phyloP scores from a whole-genome alignment of 2,797 vertebrate species.

The Dermochelys coriacea region DNA sequence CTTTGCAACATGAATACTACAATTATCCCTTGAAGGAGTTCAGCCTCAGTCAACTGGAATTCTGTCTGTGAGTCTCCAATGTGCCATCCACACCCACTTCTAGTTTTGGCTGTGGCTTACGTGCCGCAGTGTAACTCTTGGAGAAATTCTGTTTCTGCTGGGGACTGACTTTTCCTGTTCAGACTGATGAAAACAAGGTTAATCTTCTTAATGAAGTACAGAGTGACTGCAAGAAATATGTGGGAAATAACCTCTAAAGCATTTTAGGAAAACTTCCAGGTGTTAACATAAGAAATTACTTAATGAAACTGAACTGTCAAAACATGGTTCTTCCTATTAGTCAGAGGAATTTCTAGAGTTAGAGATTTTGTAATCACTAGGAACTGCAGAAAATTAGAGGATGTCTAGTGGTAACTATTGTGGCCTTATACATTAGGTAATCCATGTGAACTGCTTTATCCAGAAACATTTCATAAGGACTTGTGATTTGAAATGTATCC shows the following conservation, averaged over 20 bases:
- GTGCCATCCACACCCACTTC: neutral
- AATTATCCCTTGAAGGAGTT: neutral
- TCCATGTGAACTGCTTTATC: slow-evolving; percentile 34
- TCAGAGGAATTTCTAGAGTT: neutral
- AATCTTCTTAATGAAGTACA: slow-evolving; percentile 1
- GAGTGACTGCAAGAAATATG: neutral
- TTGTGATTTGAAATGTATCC: slow-evolving; percentile 49
- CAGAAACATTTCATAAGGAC: neutral
- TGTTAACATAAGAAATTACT: neutral
- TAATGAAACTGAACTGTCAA: neutral
- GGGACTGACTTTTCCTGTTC: neutral
- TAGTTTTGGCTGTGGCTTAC: neutral
- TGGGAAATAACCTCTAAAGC: neutral
- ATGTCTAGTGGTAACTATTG: neutral
- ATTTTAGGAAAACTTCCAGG: neutral
- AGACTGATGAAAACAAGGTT: slow-evolving; percentile 25
- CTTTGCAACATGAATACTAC: neutral
- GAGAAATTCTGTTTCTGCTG: neutral
- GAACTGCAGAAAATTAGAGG: neutral
- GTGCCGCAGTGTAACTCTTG: neutral
- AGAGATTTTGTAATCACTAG: neutral
- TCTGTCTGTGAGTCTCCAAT: neutral
- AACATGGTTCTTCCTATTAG: neutral
- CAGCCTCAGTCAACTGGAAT: neutral
- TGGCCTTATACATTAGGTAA: neutral